Evolutionary conservation across 2,888 invertebrate species (phyloP).

Genomic region (Cenopis cana): DNA sequence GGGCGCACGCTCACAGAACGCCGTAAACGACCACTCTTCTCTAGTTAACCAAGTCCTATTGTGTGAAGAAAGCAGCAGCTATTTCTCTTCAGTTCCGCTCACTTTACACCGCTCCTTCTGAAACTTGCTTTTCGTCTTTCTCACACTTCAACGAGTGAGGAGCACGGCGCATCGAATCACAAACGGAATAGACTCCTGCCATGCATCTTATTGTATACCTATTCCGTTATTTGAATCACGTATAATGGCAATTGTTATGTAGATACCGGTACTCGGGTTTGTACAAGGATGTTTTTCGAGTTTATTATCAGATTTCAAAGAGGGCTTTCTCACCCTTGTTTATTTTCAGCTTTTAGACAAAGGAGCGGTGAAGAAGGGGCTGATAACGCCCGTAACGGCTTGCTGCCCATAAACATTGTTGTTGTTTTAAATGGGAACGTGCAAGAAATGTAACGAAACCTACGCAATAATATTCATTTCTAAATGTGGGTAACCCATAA

Average conservation of each 20-base stretch:
- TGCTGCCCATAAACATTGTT: constrained; percentile 23
- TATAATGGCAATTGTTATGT: constrained; percentile 29
- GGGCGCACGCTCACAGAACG: constrained; percentile 7
- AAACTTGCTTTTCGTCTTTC: constrained; percentile 24
- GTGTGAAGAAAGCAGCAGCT: constrained; percentile 9
- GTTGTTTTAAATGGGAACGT: constrained; percentile 7
- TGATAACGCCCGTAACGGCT: constrained; percentile 14
- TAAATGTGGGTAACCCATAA: too few species aligned
- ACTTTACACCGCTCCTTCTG: constrained; percentile 18
- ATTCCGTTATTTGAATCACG: constrained; percentile 30
- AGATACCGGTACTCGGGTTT: constrained; percentile 30
- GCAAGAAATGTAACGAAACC: neutral
- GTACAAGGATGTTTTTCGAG: constrained; percentile 19
- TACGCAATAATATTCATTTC: constrained; percentile 3
- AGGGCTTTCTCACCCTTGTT: constrained; percentile 18
- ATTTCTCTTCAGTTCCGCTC: constrained; percentile 19
- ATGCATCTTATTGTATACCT: constrained; percentile 34
- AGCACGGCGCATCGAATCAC: constrained; percentile 30
- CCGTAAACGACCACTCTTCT: constrained; percentile 7
- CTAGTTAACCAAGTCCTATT: constrained; percentile 9
- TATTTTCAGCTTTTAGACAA: constrained; percentile 22
- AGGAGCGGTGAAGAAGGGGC: constrained; percentile 6
- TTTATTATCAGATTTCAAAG: constrained; percentile 26
- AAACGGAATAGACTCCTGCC: constrained; percentile 26
- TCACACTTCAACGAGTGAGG: constrained; percentile 26